These are phyloP conservation scores for Sepiola atlantica DNA, from an alignment of 2,888 invertebrate genomes.

Conservation along the genomic window DNA sequence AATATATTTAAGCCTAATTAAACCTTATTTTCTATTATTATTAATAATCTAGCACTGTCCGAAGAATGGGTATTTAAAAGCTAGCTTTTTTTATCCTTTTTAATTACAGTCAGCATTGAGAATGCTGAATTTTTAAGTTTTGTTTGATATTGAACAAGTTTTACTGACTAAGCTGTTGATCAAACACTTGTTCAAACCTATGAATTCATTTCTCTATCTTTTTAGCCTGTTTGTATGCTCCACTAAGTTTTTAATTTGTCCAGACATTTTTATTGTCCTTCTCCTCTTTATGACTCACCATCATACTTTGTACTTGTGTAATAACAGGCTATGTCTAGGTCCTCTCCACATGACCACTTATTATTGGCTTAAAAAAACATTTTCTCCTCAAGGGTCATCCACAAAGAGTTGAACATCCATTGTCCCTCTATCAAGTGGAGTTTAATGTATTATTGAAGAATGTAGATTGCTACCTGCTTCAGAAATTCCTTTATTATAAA, in stretches of 20 bases:
- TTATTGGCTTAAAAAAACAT: neutral
- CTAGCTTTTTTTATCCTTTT: neutral
- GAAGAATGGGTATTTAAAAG: no score
- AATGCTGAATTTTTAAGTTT: neutral
- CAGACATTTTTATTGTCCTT: neutral
- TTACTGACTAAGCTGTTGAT: neutral
- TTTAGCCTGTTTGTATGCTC: neutral
- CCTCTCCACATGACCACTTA: neutral
- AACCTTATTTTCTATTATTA: no score
- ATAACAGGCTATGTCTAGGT: neutral
- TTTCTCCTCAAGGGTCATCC: neutral
- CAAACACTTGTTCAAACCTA: neutral
- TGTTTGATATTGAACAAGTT: neutral
- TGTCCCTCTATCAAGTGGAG: neutral
- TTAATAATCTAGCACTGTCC: no score
- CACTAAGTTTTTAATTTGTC: neutral
- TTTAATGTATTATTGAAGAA: neutral
- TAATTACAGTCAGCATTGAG: neutral
- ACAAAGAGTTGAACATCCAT: neutral
- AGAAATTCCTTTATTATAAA: neutral
- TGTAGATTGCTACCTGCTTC: neutral
- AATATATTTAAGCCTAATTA: no score
- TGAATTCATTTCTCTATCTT: neutral
- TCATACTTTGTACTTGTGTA: neutral
- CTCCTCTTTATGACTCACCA: neutral